Conservation (phyloP, 1,140 invertebrate genomes). For the Anagrus nilaparvatae region DNA sequence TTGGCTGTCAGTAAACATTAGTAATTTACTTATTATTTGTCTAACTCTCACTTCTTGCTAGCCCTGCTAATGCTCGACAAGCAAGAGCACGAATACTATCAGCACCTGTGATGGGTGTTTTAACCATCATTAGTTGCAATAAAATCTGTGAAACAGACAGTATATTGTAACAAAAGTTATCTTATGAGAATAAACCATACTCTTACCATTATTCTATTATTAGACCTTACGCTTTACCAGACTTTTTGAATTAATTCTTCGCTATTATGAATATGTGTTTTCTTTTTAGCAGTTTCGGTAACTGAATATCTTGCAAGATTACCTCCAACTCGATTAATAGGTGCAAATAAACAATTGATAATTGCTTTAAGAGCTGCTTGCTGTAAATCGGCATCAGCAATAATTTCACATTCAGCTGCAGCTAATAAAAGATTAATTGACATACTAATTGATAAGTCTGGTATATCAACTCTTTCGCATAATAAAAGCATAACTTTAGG, state of each 20-base stretch:
- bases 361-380: slow-evolving; percentile 77
- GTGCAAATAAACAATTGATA: slow-evolving; percentile 86
- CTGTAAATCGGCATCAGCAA: slow-evolving; percentile 78
- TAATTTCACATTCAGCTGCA: slow-evolving; percentile 78
- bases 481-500: slow-evolving; percentile 70
- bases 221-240: slow-evolving; percentile 81
- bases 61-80: slow-evolving; percentile 77
- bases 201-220: slow-evolving; percentile 86
- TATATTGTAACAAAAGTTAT: not conserved
- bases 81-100: slow-evolving; percentile 83
- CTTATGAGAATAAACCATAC: slow-evolving; percentile 3
- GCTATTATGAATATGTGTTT: slow-evolving; percentile 55
- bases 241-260: slow-evolving; percentile 79
- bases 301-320: slow-evolving; percentile 50
- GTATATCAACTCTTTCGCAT: slow-evolving; percentile 64
- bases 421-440: slow-evolving; percentile 65
- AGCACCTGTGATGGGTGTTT: slow-evolving; percentile 90
- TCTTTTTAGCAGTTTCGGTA: slow-evolving; percentile 56
- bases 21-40: slow-evolving; percentile 90
- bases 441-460: slow-evolving; percentile 59
- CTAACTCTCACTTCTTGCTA: slow-evolving; percentile 78
- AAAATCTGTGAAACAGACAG: slow-evolving; percentile 48
- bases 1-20: slow-evolving; percentile 83
- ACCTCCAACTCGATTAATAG: slow-evolving; percentile 58
- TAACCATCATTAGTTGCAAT: slow-evolving; percentile 73